Evolutionary conservation across 2,888 invertebrate genomes (phyloP).

Genomic region (Dorcus parallelipipedus): DNA sequence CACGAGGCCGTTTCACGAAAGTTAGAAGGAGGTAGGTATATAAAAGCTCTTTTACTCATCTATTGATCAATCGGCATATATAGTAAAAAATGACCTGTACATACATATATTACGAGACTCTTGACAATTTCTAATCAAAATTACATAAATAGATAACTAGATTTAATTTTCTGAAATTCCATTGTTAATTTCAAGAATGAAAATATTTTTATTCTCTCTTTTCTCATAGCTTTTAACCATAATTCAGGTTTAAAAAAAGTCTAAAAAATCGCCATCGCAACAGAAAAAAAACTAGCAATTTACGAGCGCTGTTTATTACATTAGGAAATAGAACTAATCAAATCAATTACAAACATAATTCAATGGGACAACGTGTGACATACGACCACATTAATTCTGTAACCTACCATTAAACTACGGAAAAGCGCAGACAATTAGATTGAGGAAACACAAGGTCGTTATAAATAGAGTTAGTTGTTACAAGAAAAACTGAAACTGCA

Average conservation of each 20-base stretch:
- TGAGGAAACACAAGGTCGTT: constrained; percentile 5
- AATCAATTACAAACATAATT: neutral
- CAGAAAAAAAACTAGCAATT: neutral
- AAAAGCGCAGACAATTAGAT: constrained; percentile 6
- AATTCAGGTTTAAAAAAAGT: too few species aligned
- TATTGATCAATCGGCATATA: too few species aligned
- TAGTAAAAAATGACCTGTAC: too few species aligned
- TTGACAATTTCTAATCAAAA: neutral
- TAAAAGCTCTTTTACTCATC: too few species aligned
- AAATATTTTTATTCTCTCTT: too few species aligned
- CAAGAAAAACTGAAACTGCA: neutral
- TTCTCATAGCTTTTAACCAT: too few species aligned
- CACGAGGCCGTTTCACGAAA: too few species aligned
- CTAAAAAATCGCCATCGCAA: neutral
- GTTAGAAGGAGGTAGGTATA: too few species aligned
- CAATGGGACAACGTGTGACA: neutral
- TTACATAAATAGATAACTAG: neutral
- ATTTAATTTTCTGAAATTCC: too few species aligned
- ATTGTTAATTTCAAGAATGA: too few species aligned
- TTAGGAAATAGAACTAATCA: neutral
- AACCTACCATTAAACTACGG: constrained; percentile 6
- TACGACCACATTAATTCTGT: neutral
- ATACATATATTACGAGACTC: too few species aligned
- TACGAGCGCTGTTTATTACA: neutral
- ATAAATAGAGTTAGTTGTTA: neutral